A percentile compares a stretch with the other conserved stretches of the same genome.
Conservation (phyloP, 1,140 invertebrate genomes). For the Trachymyrmex cornetzi region DNA sequence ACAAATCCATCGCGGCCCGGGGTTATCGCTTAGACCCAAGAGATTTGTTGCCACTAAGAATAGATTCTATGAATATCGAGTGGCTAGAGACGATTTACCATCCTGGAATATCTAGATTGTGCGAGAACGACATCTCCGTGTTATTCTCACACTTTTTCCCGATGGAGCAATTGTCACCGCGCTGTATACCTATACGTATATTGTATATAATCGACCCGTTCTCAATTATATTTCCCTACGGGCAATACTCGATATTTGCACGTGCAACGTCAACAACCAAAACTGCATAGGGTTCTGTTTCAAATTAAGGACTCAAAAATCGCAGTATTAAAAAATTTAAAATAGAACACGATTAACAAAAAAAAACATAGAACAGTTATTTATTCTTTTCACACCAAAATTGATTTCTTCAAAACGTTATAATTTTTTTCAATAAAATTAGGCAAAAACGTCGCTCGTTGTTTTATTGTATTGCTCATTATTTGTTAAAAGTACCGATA, state of each 20-base stretch:
- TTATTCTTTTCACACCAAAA: not conserved
- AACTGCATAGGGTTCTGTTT: not conserved
- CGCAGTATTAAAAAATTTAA: not conserved
- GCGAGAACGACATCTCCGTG: not conserved
- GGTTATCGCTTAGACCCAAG: conserved; percentile 43
- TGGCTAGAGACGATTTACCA: conserved; percentile 8
- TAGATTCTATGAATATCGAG: conserved; percentile 63
- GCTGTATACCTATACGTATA: not conserved
- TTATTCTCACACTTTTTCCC: conserved; percentile 14
- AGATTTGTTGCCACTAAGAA: conserved; percentile 58
- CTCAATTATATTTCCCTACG: conserved; percentile 10
- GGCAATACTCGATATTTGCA: not conserved
- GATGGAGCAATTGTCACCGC: not conserved
- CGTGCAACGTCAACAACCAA: not conserved
- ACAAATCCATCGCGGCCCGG: conserved; percentile 9
- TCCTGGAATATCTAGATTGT: not conserved
- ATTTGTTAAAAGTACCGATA: not conserved
- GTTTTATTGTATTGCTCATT: not conserved
- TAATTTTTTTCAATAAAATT: not conserved
- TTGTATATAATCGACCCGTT: not conserved
- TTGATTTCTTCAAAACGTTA: not conserved
- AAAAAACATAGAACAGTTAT: not conserved
- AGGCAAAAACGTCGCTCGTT: not conserved
- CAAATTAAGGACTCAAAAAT: not conserved
- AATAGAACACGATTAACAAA: not conserved